Conservation (phyloP, 2,113 vertebrate genomes). For the Bos javanicus region DNA sequence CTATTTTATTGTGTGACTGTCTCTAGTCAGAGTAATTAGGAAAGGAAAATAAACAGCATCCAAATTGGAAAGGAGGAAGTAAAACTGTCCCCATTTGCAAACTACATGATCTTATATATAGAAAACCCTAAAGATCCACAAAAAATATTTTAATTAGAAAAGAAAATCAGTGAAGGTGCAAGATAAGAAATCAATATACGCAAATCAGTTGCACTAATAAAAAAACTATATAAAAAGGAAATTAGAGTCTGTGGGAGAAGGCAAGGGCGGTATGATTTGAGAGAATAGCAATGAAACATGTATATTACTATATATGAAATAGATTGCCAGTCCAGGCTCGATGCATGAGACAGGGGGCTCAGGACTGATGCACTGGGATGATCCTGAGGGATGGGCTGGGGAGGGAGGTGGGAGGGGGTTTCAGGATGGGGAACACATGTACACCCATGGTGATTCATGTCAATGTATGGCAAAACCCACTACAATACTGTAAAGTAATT, state of each 20-base stretch:
- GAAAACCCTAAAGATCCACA: background rate
- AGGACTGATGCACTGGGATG: background rate
- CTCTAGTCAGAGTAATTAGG: background rate
- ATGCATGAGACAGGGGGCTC: background rate
- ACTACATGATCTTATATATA: background rate
- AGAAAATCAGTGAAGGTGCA: background rate
- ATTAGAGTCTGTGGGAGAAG: background rate
- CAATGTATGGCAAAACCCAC: background rate
- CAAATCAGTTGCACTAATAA: background rate
- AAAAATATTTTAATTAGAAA: background rate
- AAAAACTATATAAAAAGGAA: background rate
- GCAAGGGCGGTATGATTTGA: background rate
- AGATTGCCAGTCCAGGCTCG: fast-evolving
- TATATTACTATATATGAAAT: background rate
- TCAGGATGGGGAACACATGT: background rate
- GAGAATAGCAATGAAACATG: background rate
- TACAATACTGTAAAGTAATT: background rate
- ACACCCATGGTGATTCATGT: background rate
- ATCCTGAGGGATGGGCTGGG: background rate
- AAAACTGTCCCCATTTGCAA: background rate
- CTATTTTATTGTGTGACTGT: background rate
- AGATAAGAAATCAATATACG: background rate
- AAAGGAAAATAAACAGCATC: background rate
- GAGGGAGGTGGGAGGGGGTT: fast-evolving
- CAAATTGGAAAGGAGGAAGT: background rate